Evolutionary conservation across 2,888 invertebrate genomes (phyloP).

Genomic region (Nomada ferruginata): DNA sequence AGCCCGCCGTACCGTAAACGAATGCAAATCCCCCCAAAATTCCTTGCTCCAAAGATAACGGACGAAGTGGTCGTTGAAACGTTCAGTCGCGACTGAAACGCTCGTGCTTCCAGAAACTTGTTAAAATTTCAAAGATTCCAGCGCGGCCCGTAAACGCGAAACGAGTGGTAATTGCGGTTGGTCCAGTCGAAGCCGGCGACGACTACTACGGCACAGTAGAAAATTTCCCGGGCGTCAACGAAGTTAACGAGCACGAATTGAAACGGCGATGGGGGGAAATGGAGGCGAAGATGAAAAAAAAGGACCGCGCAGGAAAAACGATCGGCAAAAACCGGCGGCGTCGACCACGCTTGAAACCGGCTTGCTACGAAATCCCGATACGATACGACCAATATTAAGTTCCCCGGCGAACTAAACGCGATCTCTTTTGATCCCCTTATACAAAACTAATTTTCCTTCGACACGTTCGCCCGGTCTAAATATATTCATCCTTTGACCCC

Average conservation of each 20-base stretch:
- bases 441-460: slow-evolving; percentile 67
- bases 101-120: slow-evolving; percentile 46
- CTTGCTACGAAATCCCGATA: slow-evolving; percentile 26
- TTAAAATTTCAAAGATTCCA: slow-evolving; percentile 61
- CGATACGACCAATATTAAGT: slow-evolving; percentile 55
- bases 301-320: not conserved
- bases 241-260: slow-evolving; percentile 60
- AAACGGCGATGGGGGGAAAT: slow-evolving; percentile 11
- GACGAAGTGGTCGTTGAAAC: slow-evolving; percentile 48
- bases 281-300: not conserved
- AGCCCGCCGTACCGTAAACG: slow-evolving; percentile 14
- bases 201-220: slow-evolving; percentile 46
- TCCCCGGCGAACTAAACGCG: slow-evolving; percentile 15
- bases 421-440: slow-evolving; percentile 60
- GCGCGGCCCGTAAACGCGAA: slow-evolving; percentile 46
- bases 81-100: slow-evolving; percentile 38
- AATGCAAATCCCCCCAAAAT: slow-evolving; percentile 66
- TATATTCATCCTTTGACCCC: slow-evolving; percentile 58
- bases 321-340: not conserved
- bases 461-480: slow-evolving; percentile 50
- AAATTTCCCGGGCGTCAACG: slow-evolving; percentile 60
- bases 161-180: slow-evolving; percentile 57
- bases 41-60: slow-evolving; percentile 48
- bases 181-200: slow-evolving; percentile 22
- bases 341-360: slow-evolving; percentile 8